Evolutionary conservation across 2,113 vertebrate genomes (phyloP).

Genomic region (Mystacornis crossleyi): DNA sequence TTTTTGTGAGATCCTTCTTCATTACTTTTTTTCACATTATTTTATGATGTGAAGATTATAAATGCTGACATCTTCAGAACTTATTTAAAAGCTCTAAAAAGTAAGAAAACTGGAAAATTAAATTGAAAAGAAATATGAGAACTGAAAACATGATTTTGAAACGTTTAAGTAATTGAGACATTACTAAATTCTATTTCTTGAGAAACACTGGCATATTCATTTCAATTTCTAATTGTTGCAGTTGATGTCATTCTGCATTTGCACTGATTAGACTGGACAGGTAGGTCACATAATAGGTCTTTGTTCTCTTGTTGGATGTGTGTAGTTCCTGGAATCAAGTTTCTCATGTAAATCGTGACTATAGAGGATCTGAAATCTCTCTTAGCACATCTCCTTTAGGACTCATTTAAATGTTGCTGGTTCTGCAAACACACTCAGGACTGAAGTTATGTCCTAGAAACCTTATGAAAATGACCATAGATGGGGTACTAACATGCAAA

Average conservation of each 20-base stretch:
- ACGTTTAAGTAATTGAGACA: not conserved
- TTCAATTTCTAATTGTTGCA: not conserved
- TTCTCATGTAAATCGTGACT: not conserved
- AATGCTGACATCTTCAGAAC: not conserved
- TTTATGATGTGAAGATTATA: not conserved
- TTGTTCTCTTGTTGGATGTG: not conserved
- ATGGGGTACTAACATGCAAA: not conserved
- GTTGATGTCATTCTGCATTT: conserved; percentile 4
- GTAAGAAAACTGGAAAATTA: not conserved
- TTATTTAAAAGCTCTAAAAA: not conserved
- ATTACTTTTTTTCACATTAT: not conserved
- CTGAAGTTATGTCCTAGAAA: not conserved
- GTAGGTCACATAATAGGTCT: not conserved
- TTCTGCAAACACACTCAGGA: not conserved
- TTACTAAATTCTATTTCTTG: not conserved
- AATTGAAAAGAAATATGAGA: not conserved
- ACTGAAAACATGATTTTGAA: not conserved
- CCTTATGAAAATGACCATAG: not conserved
- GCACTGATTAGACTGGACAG: not conserved
- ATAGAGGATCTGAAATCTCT: not conserved
- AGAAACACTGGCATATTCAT: not conserved
- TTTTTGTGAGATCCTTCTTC: not conserved
- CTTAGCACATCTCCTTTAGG: not conserved
- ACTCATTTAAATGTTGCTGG: not conserved
- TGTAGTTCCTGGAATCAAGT: not conserved